Base-by-base conservation (phyloP, 1,140 invertebrate genomes). In the Panulirus ornatus region DNA sequence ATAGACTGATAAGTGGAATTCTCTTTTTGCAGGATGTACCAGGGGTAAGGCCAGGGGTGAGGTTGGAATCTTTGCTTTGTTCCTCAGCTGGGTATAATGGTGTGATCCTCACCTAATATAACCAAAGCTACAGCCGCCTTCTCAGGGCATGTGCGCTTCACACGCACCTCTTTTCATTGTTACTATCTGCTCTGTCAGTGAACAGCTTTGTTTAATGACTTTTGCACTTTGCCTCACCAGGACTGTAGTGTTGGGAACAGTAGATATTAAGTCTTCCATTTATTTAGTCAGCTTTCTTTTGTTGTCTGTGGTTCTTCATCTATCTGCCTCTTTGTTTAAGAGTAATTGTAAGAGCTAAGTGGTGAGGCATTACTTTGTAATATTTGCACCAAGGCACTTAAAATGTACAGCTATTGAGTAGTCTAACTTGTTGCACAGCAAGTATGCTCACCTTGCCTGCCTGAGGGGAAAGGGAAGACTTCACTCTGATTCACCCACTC, bases 1-100 rank as follows among this genome's bases (percentile, higher is more conserved):
- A n/a, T 66, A 66, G n/a, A 66, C 83, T 85, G 40, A 85, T 70
- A 30, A 75, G 66, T 85, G 66, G 16, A 85, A 75, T 85, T 58
- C 27, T 91, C 88, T 91, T 92, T 84, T 92, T 92, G 58, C 90
- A 92, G 92, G 92, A 92, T 58, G 92, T 92, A 70, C 92, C 92
- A 73, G 92, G 92, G 92, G 92, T 92, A 91, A 92, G 92, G 63
- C 83, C 44, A 30, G 84, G 70, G 70, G 66, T 63, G 51, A 63
- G 58, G 58, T 73, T 81, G 78, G 58, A 82, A 66, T 71, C 70
- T 88, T 88, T 70, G 54, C 73, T 75, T 84, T 83, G 79, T 84
- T 83, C 63, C 79, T 88, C 79, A 84, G 75, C 82, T 79, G 82
- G 78, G 63, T 40, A 66, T 66, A 30, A 66, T 66, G 11, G 58